Conservation (phyloP, 2,797 vertebrate genomes). For the Eidolon dupreanum region DNA sequence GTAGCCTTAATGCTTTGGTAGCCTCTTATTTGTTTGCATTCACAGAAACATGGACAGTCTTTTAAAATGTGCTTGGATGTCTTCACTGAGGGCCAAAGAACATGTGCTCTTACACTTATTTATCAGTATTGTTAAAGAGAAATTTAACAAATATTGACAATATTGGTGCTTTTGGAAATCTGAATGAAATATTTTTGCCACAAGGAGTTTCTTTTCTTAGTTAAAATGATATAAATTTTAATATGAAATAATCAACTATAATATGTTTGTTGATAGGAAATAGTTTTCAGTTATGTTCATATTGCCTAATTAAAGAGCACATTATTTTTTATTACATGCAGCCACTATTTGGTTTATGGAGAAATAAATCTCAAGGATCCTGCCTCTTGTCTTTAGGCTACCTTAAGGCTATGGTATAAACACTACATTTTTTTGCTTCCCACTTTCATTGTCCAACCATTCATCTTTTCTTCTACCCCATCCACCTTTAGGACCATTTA, state of each 20-base stretch:
- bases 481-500: not conserved
- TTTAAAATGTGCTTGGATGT: not conserved
- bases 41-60: not conserved
- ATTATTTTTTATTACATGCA: not conserved
- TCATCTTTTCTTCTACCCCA: not conserved
- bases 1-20: not conserved
- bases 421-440: not conserved
- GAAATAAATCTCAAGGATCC: not conserved
- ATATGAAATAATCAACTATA: not conserved
- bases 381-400: not conserved
- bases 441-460: not conserved
- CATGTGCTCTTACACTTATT: not conserved
- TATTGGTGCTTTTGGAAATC: not conserved
- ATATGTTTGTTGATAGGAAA: not conserved
- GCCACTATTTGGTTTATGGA: not conserved
- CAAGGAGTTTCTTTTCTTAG: not conserved
- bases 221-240: not conserved
- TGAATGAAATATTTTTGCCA: not conserved
- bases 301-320: not conserved
- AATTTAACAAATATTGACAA: slow-evolving; percentile 41
- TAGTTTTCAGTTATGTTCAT: not conserved
- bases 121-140: not conserved
- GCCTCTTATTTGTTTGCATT: not conserved
- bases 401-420: not conserved
- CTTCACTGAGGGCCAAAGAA: not conserved